Base-by-base conservation (phyloP, 2,888 invertebrate genomes). In the Pomacea canaliculata region DNA sequence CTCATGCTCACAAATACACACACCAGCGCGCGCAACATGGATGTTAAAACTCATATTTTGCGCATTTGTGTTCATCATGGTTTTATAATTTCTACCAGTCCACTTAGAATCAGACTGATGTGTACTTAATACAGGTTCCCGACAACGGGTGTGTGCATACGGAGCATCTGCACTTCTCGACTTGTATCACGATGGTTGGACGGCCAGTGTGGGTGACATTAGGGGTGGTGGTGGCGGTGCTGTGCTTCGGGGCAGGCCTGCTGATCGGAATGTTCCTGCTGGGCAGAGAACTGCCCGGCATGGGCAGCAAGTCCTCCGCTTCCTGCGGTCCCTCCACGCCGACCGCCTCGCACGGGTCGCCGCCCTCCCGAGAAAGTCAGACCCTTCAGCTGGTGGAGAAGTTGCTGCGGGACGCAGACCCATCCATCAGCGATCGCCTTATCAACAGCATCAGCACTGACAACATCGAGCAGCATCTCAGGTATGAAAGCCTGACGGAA, bases 131-230 rank as follows among this genome's bases (percentile, higher is more conserved):
- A 7, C 51, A 16, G 51, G 51, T 13, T 56, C 51, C 51, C 16
- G 51, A 13, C 51, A 56, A 56, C 12, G 51, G 4, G 7, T 1
- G 4, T 37, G 51, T 8, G 51, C 10, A 56, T 56, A 10, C 51
- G 51, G 8, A 56, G 51, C 51, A 16, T 13, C 16, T 16, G 51
- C 51, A 13, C 51, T 56, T 37, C 37, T 37, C n/a, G 27, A 70
- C 46, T 19, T 19, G 23, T 49, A 23, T 65, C 23, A 51, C 65
- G 46, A 56, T 73, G 72, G 70, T 75, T 80, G 80, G 78, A 81
- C 73, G 74, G 77, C 46, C 80, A 80, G 69, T 83, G 83, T 27
- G 37, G 59, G 65, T 71, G 23, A 71, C 68, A 1, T 59, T 66
- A 60, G 67, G 67, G 12, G 59, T 68, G 7, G 71, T 71, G 67